Evolutionary conservation across 2,888 invertebrate species (phyloP).

Genomic region (Diaphora mendica): DNA sequence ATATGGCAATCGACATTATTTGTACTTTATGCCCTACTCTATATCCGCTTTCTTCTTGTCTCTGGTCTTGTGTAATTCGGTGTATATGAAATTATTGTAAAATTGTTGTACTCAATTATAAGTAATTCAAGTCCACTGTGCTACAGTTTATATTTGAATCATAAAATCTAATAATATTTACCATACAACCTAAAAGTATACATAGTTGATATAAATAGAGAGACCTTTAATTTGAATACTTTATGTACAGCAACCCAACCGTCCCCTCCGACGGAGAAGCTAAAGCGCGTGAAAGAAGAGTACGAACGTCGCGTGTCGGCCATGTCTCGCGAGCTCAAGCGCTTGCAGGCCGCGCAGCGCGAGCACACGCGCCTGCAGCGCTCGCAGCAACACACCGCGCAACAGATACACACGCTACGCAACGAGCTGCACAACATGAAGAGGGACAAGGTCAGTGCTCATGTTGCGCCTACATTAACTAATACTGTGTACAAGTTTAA

Average conservation of each 20-base stretch:
- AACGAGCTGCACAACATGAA: slow-evolving; percentile 94
- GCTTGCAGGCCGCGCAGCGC: slow-evolving; percentile 94
- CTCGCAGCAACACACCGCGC: slow-evolving; percentile 95
- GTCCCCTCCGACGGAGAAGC: slow-evolving; percentile 89
- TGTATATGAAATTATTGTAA: too few species aligned
- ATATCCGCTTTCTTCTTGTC: too few species aligned
- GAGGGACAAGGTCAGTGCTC: slow-evolving; percentile 91
- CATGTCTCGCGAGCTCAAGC: slow-evolving; percentile 92
- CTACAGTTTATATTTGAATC: too few species aligned
- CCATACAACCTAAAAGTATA: not conserved
- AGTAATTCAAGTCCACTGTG: too few species aligned
- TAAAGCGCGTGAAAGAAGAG: slow-evolving; percentile 94
- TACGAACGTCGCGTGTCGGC: slow-evolving; percentile 94
- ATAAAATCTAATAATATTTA: too few species aligned
- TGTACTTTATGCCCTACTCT: too few species aligned
- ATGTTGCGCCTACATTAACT: not conserved
- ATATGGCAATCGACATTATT: too few species aligned
- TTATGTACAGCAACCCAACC: slow-evolving; percentile 75
- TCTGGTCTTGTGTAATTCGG: too few species aligned
- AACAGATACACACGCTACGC: slow-evolving; percentile 93
- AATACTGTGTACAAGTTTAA: not conserved
- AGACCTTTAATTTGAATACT: not conserved
- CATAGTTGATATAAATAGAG: too few species aligned
- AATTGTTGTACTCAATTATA: too few species aligned
- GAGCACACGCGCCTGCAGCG: slow-evolving; percentile 95